These are phyloP conservation scores for Speoplatyrhinus poulsoni DNA, from an alignment of 2,113 vertebrate genomes.

Conservation along the genomic window DNA sequence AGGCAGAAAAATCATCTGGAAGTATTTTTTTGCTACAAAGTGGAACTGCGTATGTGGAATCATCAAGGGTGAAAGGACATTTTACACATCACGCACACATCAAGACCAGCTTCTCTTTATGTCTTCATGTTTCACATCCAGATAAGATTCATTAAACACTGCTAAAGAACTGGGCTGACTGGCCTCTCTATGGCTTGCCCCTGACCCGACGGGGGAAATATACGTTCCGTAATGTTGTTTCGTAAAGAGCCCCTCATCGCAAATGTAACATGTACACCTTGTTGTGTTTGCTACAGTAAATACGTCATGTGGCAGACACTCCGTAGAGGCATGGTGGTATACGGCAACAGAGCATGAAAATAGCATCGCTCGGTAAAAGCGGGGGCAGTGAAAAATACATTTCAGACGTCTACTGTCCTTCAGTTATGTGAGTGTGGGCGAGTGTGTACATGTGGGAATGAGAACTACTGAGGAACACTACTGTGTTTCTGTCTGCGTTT, in stretches of 20 bases:
- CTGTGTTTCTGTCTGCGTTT: slow-evolving; percentile 35
- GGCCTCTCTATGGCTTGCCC: slow-evolving; percentile 1
- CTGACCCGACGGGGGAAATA: slow-evolving; percentile 15
- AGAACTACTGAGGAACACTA: slow-evolving; percentile 37
- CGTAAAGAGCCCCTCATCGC: slow-evolving; percentile 2
- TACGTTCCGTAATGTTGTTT: slow-evolving; percentile 20
- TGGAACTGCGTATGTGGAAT: too few species aligned
- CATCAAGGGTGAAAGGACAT: too few species aligned
- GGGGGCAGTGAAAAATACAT: slow-evolving; percentile 21
- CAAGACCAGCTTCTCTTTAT: too few species aligned
- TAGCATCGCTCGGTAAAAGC: slow-evolving; percentile 28
- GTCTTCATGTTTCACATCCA: too few species aligned
- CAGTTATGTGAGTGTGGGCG: slow-evolving; percentile 35
- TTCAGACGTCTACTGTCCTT: slow-evolving; percentile 20
- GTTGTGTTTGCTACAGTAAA: slow-evolving; percentile 35
- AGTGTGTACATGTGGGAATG: slow-evolving; percentile 23
- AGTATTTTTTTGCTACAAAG: too few species aligned
- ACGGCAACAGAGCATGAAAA: slow-evolving; percentile 9
- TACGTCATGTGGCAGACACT: slow-evolving; percentile 19
- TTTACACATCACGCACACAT: too few species aligned
- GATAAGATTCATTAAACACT: too few species aligned
- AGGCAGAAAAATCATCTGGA: too few species aligned
- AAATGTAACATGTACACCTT: slow-evolving; percentile 9
- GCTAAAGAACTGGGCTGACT: too few species aligned
- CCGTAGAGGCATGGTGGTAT: not conserved